Evolutionary conservation across 2,113 vertebrate species (phyloP), one percentile per base, ranked within the genome.

Genomic region (Sinocyclocheilus anophthalmus): DNA sequence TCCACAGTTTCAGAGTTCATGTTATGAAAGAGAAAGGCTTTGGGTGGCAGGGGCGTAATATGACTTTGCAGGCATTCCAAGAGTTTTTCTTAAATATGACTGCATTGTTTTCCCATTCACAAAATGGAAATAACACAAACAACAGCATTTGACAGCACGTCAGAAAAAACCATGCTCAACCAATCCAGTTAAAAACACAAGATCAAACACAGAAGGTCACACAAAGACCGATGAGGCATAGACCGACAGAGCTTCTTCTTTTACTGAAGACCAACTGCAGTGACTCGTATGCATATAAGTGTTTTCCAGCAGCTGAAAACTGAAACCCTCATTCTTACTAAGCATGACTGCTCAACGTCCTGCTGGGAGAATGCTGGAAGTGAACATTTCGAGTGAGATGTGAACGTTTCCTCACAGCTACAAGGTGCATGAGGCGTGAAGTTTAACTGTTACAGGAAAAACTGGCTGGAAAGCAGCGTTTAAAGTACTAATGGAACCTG

Each of bases 161-260:
- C 42, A 42, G 42, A 42, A 37, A 37, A 57, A 26, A 26, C 26
- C 26, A 42, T 8, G 7, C 69, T 67, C 45, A 18, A 61, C 30
- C 81, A 45, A 16, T 77, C 26, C 45, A 33, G 55, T 81, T 88
- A 77, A 77, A 53, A 81, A 24, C 63, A 84, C 45, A 53, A 84
- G 88, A 82, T 82, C 81, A 84, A 84, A 79, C 76, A 79, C 57
- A 73, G 12, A 65, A 63, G 61, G 26, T 24, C 73, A 55, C 42
- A 39, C 73, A 42, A n/a, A 72, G 69, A 42, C 14, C 83, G 30
- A 30, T 82, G 72, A 61, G 53, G 26, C 48, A 45, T 85, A 61
- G 30, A 30, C 30, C 30, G 55, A n/a, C 20, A 75, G 20, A 20
- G 53, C 20, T n/a, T 61, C 33, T 79, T 59, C 10, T 79, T 13